Evolutionary conservation across 2,888 invertebrate genomes (phyloP), one percentile per base, ranked within the genome.

Genomic region (Acanthosoma haemorrhoidale): DNA sequence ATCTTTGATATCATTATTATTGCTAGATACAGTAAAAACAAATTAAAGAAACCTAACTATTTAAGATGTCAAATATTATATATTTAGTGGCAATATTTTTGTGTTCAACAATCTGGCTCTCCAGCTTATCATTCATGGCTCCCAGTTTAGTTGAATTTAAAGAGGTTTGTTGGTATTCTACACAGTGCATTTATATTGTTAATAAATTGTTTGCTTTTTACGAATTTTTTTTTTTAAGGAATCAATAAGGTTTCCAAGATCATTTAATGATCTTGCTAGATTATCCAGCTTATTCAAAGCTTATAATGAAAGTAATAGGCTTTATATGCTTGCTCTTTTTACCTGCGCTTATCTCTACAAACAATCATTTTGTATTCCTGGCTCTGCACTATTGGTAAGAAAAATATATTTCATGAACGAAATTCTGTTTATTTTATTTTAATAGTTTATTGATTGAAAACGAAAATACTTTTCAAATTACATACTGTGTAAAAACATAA

Each of bases 281-380:
- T 11, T 68, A 9, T 68, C 68, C 18, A 11, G 13, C 57, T 25
- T 57, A 32, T 36, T 68, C n/a, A 57, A 68, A 13, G 32, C 34
- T 9, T 84, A 84, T 75, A 80, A 82, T 73, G 75, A 79, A 32
- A 78, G 81, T 38, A 82, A 85, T 75, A 78, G 79, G 68, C 71
- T 76, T 5, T 84, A 83, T 77, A 82, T 84, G 8, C 74, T 84
- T 1, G 61, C 82, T 1, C 77, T 86, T 4, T 86, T 85, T 77
- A 79, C 80, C 58, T 80, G 80, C 71, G 83, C 83, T 0, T 86
- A 85, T 76, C 75, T 86, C 18, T 86, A 83, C 78, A 86, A 86
- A 76, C 86, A 86, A 77, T 80, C 84, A n/a, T 86, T 86, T 79
- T 84, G 84, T 63, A 84, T 86, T 72, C 86, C 86, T 39, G 86